Conservation (phyloP, 2,113 vertebrate species). For the Hylia prasina region DNA sequence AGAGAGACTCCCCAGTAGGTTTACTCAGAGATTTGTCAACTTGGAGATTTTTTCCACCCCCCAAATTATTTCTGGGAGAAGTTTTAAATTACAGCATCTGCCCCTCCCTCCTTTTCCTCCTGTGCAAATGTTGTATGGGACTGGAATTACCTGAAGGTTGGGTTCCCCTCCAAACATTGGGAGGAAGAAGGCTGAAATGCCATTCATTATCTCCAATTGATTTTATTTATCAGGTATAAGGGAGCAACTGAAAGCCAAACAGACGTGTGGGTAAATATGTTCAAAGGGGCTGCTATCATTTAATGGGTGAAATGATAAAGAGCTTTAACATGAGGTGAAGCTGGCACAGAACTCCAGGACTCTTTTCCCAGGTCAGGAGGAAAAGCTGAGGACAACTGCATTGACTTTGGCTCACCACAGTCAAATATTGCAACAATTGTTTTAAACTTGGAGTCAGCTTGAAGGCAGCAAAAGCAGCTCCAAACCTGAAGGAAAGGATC, state of each 20-base stretch:
- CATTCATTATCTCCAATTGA: neutral
- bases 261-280: neutral
- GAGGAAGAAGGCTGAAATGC: neutral
- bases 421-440: neutral
- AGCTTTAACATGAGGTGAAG: neutral
- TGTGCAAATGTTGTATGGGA: neutral
- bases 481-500: conserved; percentile 14
- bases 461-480: conserved; percentile 15
- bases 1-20: fast-evolving
- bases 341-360: neutral
- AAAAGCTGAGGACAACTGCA: neutral
- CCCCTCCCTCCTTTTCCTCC: neutral
- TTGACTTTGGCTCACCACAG: neutral
- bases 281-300: neutral
- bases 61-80: neutral
- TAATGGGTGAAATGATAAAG: neutral
- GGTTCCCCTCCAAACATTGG: neutral
- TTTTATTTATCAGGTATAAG: neutral
- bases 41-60: fast-evolving
- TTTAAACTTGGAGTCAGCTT: neutral
- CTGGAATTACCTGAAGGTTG: neutral
- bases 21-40: neutral
- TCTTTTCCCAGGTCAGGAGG: neutral
- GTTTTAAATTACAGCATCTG: neutral
- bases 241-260: neutral